Base-by-base conservation (phyloP, 2,888 invertebrate genomes). In the Noctua comes region DNA sequence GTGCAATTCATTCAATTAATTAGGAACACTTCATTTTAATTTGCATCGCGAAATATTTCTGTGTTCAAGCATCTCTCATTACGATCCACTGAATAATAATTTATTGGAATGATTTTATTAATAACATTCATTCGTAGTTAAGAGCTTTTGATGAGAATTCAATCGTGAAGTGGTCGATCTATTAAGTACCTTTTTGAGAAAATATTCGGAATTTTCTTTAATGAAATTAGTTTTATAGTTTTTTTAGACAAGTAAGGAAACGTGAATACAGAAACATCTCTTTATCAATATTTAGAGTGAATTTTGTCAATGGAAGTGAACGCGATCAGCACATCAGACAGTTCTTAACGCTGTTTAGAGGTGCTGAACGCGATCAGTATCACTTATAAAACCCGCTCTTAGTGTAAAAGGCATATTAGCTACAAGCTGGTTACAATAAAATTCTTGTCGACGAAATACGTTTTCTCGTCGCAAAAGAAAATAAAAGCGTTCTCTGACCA, bases 1-100 rank as follows among this genome's bases (percentile, higher is more conserved):
- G n/a, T 76, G 65, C 82, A 81, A 31, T 54, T 71, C 54, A 70
- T 85, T 83, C 3, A 73, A 76, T 48, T 59, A 81, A 76, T 76
- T 36, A 75, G 16, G 31, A 27, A 70, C 27, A 40, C 46, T 80
- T 69, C 27, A 68, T 62, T 69, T 81, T 71, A 73, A 73, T 62
- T 73, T 65, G 65, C 70, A 59, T 24, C n/a, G 48, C 18, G 66
- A 68, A 65, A 71, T 82, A 76, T 80, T 81, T 66, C 70, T 73
- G 57, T 31, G 13, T 68, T 85, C 43, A 64, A 85, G 57, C 57
- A 54, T 16, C 59, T 71, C 18, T 64, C 66, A 51, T 73, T 40
- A 65, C 48, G 71, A 70, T 24, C 36, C 31, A 68, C 11, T 82
- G 68, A 85, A 73, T 69, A 85, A 73, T 69, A 69, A 76, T 85